Evolutionary conservation across 1,140 invertebrate species (phyloP).

Genomic region (Macrocentrus cingulum): DNA sequence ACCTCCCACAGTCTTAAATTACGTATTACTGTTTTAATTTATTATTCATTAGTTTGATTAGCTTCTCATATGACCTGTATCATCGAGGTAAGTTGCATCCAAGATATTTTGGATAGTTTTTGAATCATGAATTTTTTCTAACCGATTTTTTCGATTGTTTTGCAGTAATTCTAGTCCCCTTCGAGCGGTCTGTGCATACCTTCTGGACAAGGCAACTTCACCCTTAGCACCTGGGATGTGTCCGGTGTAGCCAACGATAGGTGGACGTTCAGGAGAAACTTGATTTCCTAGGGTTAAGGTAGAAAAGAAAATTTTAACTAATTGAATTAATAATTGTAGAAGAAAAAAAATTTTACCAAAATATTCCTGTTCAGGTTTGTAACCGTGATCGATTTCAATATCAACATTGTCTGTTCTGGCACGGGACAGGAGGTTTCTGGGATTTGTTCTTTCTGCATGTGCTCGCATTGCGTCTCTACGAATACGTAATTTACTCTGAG

Average conservation of each 20-base stretch:
- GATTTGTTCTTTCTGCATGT: constrained; percentile 53
- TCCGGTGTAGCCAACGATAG: constrained; percentile 73
- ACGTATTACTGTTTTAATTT: too few species aligned
- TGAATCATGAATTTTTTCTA: constrained; percentile 28
- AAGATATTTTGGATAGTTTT: constrained; percentile 35
- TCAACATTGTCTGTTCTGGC: constrained; percentile 42
- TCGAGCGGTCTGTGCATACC: constrained; percentile 69
- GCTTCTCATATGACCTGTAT: constrained; percentile 33
- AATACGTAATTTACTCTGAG: constrained; percentile 60
- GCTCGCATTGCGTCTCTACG: constrained; percentile 53
- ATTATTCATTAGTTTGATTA: constrained; percentile 22
- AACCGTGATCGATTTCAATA: constrained; percentile 41
- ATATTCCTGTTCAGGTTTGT: constrained; percentile 32
- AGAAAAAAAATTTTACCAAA: constrained; percentile 39
- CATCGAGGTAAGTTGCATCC: constrained; percentile 33
- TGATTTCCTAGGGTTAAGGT: constrained; percentile 60
- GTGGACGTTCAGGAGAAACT: constrained; percentile 69
- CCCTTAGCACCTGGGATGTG: constrained; percentile 70
- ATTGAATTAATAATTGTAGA: not conserved
- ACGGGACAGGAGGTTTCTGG: constrained; percentile 43
- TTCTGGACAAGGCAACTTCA: constrained; percentile 67
- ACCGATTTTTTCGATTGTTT: constrained; percentile 60
- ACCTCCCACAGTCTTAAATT: too few species aligned
- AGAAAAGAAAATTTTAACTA: constrained; percentile 2
- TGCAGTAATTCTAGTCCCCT: constrained; percentile 64